Evolutionary conservation across 2,797 vertebrate species (phyloP), one percentile per base, ranked within the genome.

Genomic region (Characodon lateralis): DNA sequence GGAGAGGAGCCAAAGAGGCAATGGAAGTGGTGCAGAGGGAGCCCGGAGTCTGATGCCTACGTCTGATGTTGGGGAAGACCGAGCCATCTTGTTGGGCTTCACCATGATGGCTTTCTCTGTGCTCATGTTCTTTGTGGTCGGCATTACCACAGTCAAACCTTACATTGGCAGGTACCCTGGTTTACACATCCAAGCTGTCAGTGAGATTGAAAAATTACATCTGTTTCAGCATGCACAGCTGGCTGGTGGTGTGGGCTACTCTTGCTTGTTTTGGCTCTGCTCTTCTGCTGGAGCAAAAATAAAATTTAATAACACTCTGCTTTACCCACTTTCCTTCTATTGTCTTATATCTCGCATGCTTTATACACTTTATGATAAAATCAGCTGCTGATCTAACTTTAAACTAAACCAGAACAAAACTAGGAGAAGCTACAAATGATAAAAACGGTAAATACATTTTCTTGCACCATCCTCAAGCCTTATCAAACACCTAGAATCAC

Each of bases 111-210:
- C 91, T 58, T 96, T 96, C 83, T 95, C 96, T 0, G 92, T 95
- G 81, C 93, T 96, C 78, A 97, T 96, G 96, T 96, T 96, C 92
- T 96, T 96, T 69, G 88, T 97, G 79, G 90, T 96, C n/a, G 96
- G 96, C 79, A 94, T 95, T 55, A 95, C 91, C 0, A 84, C 90
- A 24, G 89, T 96, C 78, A 96, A 95, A 87, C 96, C 97, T 12
- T 94, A 94, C 71, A 75, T 96, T 24, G 93, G 92, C 88, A 96
- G 96, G 96, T 97, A 73, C 41, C 0, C n/a, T 35, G 18, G 16
- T 35, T 13, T 50, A 24, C 18, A 63, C 18, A 50, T 48, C 28
- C 18, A 39, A 51, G 28, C 53, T 73, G 31, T 14, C 56, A 22
- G 50, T 53, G 20, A 24, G 1, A 51, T 2, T 73, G 16, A 43